Percentiles rank a stretch among this genome's conserved stretches.
These are phyloP conservation scores for Macaria liturata DNA, from an alignment of 2,888 invertebrate genomes.

Conservation along the genomic window DNA sequence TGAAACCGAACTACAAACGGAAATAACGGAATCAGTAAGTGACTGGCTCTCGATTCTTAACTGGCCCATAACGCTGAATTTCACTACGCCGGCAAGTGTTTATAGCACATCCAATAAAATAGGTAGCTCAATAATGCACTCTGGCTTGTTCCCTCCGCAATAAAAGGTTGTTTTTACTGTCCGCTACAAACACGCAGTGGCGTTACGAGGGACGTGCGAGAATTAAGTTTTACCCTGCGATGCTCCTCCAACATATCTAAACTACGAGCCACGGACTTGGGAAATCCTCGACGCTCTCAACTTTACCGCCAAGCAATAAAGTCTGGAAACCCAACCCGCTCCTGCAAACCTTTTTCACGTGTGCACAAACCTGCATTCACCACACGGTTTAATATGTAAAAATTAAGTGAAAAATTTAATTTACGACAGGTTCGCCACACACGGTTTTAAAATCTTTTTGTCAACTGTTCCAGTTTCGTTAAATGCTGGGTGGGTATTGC, in stretches of 20 bases:
- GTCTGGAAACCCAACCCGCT: constrained; percentile 20
- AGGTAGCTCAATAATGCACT: constrained; percentile 42
- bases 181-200: constrained; percentile 55
- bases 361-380: constrained; percentile 31
- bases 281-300: constrained; percentile 19
- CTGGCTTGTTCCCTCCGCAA: constrained; percentile 42
- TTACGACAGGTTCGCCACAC: constrained; percentile 37
- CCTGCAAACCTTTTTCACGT: constrained; percentile 13
- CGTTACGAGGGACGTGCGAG: constrained; percentile 47
- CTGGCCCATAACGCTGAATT: constrained; percentile 22
- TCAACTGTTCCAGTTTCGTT: constrained; percentile 24
- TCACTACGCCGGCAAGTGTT: constrained; percentile 28
- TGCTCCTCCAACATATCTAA: constrained; percentile 28
- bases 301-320: constrained; percentile 30
- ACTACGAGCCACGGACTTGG: constrained; percentile 6
- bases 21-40: constrained; percentile 24
- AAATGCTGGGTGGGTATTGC: constrained; percentile 3
- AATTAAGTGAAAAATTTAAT: constrained; percentile 51
- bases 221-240: constrained; percentile 53
- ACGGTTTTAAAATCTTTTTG: constrained; percentile 28
- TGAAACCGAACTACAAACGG: constrained; percentile 15
- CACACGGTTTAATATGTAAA: constrained; percentile 43
- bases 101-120: constrained; percentile 36
- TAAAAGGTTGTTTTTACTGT: constrained; percentile 54
- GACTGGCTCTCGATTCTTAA: constrained; percentile 15